Conservation (phyloP, 2,113 vertebrate species). For the Otolemur garnettii region DNA sequence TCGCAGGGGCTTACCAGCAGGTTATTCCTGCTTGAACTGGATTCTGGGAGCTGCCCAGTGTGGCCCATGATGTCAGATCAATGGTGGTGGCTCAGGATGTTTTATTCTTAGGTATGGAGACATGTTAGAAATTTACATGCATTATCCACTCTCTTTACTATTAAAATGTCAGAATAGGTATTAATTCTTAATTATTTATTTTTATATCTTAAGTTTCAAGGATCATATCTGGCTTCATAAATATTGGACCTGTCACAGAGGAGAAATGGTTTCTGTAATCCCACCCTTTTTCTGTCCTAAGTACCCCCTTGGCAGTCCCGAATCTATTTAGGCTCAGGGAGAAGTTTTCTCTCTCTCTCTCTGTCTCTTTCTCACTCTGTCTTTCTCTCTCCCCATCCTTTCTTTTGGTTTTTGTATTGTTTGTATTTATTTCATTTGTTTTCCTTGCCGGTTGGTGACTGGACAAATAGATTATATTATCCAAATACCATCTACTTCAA, state of each 20-base stretch:
- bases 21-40: neutral
- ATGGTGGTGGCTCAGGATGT: neutral
- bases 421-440: neutral
- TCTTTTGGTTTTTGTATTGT: neutral
- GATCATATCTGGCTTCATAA: neutral
- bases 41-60: neutral
- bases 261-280: neutral
- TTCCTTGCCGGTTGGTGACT: neutral
- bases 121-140: neutral
- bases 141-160: neutral
- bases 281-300: neutral
- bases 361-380: neutral
- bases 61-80: neutral
- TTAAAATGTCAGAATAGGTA: neutral
- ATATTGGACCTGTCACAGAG: neutral
- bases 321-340: neutral
- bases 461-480: neutral
- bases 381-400: neutral
- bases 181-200: constrained; percentile 17
- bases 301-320: neutral
- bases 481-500: neutral
- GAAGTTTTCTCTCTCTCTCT: too few relatives aligned
- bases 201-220: neutral
- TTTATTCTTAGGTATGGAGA: neutral
- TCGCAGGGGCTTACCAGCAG: neutral